Conservation (phyloP, 2,113 vertebrate species). For the Pterophyllum scalare region DNA sequence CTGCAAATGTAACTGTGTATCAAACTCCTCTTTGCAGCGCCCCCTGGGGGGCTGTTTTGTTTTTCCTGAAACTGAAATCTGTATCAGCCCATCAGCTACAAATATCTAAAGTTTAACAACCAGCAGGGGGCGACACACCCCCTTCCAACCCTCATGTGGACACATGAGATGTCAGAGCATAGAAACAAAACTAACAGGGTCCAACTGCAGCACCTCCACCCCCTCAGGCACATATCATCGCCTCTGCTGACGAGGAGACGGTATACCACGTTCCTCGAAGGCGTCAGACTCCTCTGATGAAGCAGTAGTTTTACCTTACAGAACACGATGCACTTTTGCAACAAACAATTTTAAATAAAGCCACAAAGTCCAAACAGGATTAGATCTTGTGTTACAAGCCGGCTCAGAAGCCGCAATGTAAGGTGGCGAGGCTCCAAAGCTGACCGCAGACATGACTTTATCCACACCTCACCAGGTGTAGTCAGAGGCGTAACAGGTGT, state of each 20-base stretch:
- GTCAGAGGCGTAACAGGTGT: no score
- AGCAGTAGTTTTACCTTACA: no score
- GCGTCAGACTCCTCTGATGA: no score
- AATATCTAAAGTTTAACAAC: not conserved
- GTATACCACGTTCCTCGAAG: no score
- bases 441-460: no score
- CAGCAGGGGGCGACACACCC: conserved; percentile 18
- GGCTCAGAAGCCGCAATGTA: no score
- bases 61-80: not conserved
- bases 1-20: not conserved
- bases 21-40: not conserved
- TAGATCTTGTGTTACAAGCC: no score
- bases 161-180: conserved; percentile 27
- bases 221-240: not conserved
- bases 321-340: no score
- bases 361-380: no score
- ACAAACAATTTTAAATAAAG: no score
- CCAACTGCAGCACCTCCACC: not conserved
- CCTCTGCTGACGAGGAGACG: not conserved
- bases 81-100: not conserved
- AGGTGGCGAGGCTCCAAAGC: no score
- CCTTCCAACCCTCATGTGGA: conserved; percentile 34
- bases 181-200: conserved; percentile 10
- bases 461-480: no score
- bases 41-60: not conserved